A percentile compares a stretch with the other conserved stretches of the same genome.
Evolutionary conservation across 2,888 invertebrate genomes (phyloP).

Genomic region (Macrophya alboannulata): DNA sequence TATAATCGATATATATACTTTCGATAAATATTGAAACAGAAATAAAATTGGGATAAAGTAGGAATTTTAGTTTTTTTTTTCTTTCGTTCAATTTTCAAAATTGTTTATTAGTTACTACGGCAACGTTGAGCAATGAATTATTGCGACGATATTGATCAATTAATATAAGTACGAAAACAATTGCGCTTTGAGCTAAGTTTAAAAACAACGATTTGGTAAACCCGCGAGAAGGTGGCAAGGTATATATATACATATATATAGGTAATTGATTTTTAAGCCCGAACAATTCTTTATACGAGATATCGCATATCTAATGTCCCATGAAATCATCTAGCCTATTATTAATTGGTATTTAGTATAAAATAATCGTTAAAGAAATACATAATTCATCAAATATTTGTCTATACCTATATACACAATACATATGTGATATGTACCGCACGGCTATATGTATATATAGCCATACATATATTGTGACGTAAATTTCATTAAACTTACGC

Average conservation of each 20-base stretch:
- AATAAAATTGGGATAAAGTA: too few relatives aligned
- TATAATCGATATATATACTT: too few relatives aligned
- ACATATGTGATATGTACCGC: too few relatives aligned
- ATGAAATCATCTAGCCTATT: conserved; percentile 18
- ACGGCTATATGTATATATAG: too few relatives aligned
- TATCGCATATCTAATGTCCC: not conserved
- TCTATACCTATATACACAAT: not conserved
- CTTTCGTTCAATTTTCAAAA: not conserved
- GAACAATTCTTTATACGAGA: not conserved
- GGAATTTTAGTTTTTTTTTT: not conserved
- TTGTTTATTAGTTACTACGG: not conserved
- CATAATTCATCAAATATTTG: conserved; percentile 3
- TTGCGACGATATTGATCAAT: not conserved
- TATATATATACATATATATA: not conserved
- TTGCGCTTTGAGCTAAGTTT: not conserved
- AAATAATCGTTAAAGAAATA: not conserved
- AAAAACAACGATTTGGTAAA: not conserved
- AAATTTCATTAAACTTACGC: too few relatives aligned
- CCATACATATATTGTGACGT: not conserved
- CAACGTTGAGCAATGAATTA: not conserved
- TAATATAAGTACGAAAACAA: too few relatives aligned
- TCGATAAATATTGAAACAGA: too few relatives aligned
- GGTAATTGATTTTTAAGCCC: conserved; percentile 47
- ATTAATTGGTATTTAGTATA: conserved; percentile 23
- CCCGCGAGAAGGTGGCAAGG: not conserved